Evolutionary conservation across 2,797 vertebrate genomes (phyloP), one percentile per base, ranked within the genome.

Genomic region (Podargus strigoides): DNA sequence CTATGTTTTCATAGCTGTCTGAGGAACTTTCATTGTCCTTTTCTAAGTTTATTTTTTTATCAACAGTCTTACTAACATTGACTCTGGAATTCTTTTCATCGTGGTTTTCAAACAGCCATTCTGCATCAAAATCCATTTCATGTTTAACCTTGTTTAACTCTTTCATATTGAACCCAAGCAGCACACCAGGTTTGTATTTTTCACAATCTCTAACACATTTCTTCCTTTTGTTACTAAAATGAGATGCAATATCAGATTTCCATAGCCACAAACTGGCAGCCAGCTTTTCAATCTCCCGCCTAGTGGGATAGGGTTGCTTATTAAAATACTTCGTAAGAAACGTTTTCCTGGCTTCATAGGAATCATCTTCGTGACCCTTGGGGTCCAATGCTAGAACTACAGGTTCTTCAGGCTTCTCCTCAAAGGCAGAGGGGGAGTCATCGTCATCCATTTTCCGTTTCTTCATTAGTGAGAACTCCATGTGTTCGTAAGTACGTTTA

Each of bases 271-370:
- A 97, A 66, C 98, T 99, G 84, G 99, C 98, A 1, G 99, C 99
- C 81, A 99, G 97, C 96, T 99, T 99, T 91, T 99, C 99, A 36
- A 99, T 98, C 93, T 99, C 99, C 59, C 98, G 98, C 46, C 98
- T 98, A 28, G 97, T 98, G 22, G 99, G 98, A 86, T 99, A 99
- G 0, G 99, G 99, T 69, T 98, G 98, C 52, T 89, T 98, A 93
- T 99, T 99, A 95, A 99, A 99, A 84, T 99, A 99, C 53, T 98
- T 98, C 1, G 99, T 99, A 36, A 99, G 98, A 95, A 99, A 99
- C 1, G 98, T 98, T 98, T 99, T 99, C 95, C 99, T 98, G 72
- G 98, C 98, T 96, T 99, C 99, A 0, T 99, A 99, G 0, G 99
- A 99, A 97, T 99, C 98, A 68, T 99, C 98, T 92, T 99, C 99